Percentiles rank a stretch among this genome's conserved stretches.
Evolutionary conservation across 2,888 invertebrate genomes (phyloP).

Genomic region (Orthosia cruda): DNA sequence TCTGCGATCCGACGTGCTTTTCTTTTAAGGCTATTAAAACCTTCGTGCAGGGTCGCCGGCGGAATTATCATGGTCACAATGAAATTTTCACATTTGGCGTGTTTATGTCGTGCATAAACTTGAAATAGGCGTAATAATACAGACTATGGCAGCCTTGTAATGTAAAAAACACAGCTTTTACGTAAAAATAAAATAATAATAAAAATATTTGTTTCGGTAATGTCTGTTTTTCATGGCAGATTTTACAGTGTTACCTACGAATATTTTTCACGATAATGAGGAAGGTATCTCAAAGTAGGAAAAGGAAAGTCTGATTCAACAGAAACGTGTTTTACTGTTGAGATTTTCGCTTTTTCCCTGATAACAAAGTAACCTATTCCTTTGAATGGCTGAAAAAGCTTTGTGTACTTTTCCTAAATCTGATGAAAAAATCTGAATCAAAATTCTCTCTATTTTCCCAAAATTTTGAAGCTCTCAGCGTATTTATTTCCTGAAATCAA

Average conservation of each 20-base stretch:
- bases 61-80: conserved; percentile 65
- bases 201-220: conserved; percentile 62
- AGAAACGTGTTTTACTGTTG: conserved; percentile 9
- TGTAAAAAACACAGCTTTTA: conserved; percentile 56
- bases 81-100: conserved; percentile 68
- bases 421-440: not conserved
- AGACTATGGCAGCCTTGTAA: conserved; percentile 44
- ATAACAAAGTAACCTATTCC: conserved; percentile 8
- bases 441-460: too few species aligned
- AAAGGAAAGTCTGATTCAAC: conserved; percentile 3
- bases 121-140: conserved; percentile 66
- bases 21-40: conserved; percentile 63
- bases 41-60: conserved; percentile 52
- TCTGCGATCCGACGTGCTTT: conserved; percentile 56
- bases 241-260: conserved; percentile 48
- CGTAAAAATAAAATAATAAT: conserved; percentile 52
- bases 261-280: conserved; percentile 48
- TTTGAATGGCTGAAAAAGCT: not conserved
- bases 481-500: conserved; percentile 40
- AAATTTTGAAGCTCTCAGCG: not conserved
- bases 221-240: conserved; percentile 55
- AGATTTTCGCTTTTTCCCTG: conserved; percentile 6
- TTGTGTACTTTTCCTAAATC: not conserved
- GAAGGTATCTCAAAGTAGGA: conserved; percentile 33
- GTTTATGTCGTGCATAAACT: conserved; percentile 68